phyloP scores from a whole-genome alignment of 2,888 invertebrate species.

The Drosophila paracracens region DNA sequence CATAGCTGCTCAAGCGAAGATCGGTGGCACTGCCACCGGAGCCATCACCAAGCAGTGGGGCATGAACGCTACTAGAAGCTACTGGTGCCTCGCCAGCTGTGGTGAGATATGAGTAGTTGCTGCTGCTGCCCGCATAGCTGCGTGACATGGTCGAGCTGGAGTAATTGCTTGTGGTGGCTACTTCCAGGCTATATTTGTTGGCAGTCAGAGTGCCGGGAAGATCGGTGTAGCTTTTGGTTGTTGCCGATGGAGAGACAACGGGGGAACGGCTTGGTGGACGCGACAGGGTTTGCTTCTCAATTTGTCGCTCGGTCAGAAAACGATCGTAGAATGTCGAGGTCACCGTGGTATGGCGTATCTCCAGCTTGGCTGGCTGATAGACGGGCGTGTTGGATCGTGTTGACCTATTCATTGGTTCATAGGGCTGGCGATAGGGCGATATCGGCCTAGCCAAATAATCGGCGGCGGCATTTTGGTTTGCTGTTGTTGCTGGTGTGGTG shows the following conservation, averaged over 20 bases:
- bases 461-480: constrained; percentile 31
- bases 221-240: constrained; percentile 78
- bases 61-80: background rate
- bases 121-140: constrained; percentile 54
- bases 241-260: constrained; percentile 77
- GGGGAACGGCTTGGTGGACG: constrained; percentile 81
- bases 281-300: constrained; percentile 80
- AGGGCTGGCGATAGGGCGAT: constrained; percentile 79
- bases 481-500: constrained; percentile 44
- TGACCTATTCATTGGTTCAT: constrained; percentile 56
- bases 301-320: constrained; percentile 83
- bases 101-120: constrained; percentile 75
- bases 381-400: constrained; percentile 73
- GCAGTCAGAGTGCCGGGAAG: constrained; percentile 44
- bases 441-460: constrained; percentile 67
- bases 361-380: constrained; percentile 83
- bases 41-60: constrained; percentile 8
- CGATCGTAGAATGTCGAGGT: constrained; percentile 85
- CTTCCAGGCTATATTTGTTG: constrained; percentile 34
- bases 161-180: constrained; percentile 34
- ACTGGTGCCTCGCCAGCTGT: constrained; percentile 30
- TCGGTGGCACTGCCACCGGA: constrained; percentile 35
- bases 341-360: constrained; percentile 85
- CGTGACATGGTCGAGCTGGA: constrained; percentile 53
- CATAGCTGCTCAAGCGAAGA: constrained; percentile 71